Conservation (phyloP, 2,113 vertebrate species). For the Potamarius usumacintae region DNA sequence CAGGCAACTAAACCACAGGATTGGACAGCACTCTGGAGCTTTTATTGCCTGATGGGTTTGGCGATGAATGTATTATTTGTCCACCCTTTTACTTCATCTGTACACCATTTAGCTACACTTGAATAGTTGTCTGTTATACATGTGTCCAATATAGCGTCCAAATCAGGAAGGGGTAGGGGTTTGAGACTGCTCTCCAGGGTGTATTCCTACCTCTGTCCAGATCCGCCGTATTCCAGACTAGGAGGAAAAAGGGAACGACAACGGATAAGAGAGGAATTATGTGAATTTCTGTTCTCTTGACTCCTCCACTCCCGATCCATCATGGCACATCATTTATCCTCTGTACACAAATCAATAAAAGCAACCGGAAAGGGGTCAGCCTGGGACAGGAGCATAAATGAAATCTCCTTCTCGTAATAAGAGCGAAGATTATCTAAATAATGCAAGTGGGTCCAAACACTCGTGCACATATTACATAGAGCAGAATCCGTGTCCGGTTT, state of each 20-base stretch:
- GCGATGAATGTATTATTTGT: neutral
- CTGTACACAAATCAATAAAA: neutral
- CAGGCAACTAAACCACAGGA: neutral
- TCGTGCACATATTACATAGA: neutral
- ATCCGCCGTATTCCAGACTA: no score
- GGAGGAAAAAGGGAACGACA: neutral
- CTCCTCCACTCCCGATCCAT: neutral
- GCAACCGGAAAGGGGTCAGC: neutral
- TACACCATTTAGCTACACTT: neutral
- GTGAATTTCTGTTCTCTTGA: neutral
- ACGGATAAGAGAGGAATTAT: neutral
- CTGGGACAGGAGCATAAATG: neutral
- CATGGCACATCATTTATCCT: neutral
- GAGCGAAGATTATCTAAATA: neutral
- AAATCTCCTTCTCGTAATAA: neutral
- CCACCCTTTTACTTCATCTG: neutral
- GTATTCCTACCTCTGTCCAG: no score
- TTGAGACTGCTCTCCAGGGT: no score
- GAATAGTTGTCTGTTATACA: no score
- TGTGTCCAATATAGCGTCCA: no score
- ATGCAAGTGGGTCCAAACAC: neutral
- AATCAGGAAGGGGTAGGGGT: no score
- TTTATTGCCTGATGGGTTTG: neutral
- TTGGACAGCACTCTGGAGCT: neutral
- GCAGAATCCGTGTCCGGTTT: neutral